A percentile compares a stretch with the other conserved stretches of the same genome.
Conservation (phyloP, 2,888 invertebrate genomes). For the Sturmia bella region DNA sequence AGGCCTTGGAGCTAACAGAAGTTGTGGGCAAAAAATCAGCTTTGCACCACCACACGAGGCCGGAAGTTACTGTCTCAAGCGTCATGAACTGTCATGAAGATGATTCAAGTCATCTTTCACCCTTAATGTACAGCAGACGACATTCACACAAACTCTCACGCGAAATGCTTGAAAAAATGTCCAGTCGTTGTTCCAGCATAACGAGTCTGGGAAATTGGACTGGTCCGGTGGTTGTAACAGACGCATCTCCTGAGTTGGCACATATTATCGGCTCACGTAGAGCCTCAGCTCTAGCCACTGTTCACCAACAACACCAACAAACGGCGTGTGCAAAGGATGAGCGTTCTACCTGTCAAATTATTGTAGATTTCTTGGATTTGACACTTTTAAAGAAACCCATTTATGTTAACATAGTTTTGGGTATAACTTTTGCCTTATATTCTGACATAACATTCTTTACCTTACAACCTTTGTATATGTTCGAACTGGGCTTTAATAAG, state of each 20-base stretch:
- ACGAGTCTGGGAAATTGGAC: constrained; percentile 81
- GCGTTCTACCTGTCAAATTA: constrained; percentile 80
- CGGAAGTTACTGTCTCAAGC: background rate
- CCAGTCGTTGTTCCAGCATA: constrained; percentile 78
- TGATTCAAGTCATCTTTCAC: constrained; percentile 61
- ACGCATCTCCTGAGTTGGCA: constrained; percentile 77
- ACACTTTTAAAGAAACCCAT: constrained; percentile 85
- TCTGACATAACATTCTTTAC: constrained; percentile 88
- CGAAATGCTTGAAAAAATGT: constrained; percentile 67
- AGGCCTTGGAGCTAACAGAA: background rate
- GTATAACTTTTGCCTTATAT: constrained; percentile 86
- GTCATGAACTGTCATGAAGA: constrained; percentile 6
- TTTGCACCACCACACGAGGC: background rate
- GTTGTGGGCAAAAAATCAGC: background rate
- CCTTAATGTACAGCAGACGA: constrained; percentile 52
- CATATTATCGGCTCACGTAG: constrained; percentile 74
- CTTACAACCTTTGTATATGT: constrained; percentile 85
- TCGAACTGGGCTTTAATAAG: constrained; percentile 78
- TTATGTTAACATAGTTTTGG: constrained; percentile 87
- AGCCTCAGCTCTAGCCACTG: constrained; percentile 62
- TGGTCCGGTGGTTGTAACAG: constrained; percentile 78
- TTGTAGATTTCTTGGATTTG: constrained; percentile 85
- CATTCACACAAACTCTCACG: constrained; percentile 69
- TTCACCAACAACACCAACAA: constrained; percentile 4
- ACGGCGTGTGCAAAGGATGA: constrained; percentile 1